A percentile compares a stretch with the other conserved stretches of the same genome.
Evolutionary conservation across 2,113 vertebrate species (phyloP).

Genomic region (Aplodontia rufa): DNA sequence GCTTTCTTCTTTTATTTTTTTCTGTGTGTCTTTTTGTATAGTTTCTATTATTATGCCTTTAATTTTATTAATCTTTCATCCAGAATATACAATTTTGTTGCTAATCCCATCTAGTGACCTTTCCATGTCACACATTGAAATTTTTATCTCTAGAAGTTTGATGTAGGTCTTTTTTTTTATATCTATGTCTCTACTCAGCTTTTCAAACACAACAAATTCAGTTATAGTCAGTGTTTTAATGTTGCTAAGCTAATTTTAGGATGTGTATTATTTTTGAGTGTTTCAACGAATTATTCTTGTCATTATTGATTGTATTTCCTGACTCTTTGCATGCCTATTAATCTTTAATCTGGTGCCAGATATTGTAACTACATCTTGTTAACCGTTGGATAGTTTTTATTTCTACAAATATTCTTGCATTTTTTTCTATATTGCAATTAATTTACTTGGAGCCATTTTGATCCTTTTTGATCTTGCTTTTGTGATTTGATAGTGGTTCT

Average conservation of each 20-base stretch:
- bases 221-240: background rate
- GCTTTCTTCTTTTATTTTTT: background rate
- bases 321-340: background rate
- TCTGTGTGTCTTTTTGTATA: background rate
- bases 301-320: slow-evolving; percentile 6
- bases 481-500: slow-evolving; percentile 42
- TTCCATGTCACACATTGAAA: background rate
- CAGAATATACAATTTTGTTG: background rate
- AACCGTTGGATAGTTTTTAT: slow-evolving; percentile 11
- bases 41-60: background rate
- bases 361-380: slow-evolving; percentile 36
- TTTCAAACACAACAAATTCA: background rate
- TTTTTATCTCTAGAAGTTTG: background rate
- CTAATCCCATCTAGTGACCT: background rate
- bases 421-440: slow-evolving; percentile 22
- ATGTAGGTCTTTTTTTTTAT: background rate
- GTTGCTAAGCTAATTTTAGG: slow-evolving; percentile 23
- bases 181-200: background rate
- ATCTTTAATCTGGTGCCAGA: slow-evolving; percentile 44
- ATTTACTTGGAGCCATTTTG: slow-evolving; percentile 41
- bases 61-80: background rate
- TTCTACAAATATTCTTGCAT: slow-evolving; percentile 48
- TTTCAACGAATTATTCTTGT: background rate
- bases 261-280: background rate
- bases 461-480: background rate